Evolutionary conservation across 2,113 vertebrate species (phyloP), one percentile per base, ranked within the genome.

Genomic region (Willisornis vidua): DNA sequence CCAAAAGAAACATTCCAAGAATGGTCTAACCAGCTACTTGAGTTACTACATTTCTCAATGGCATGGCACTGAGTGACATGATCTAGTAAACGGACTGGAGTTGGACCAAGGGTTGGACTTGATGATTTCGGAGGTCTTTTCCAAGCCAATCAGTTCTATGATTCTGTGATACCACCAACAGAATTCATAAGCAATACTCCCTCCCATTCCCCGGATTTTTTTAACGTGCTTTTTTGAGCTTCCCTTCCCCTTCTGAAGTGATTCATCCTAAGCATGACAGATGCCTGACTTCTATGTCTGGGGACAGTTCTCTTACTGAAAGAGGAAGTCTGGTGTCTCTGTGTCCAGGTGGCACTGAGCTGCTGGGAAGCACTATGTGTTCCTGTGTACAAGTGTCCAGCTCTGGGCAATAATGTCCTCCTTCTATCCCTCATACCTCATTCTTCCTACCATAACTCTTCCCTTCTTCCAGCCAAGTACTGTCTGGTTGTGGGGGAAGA

Each of bases 381-480:
- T 41, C 28, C 62, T 2, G 5, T 45, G 41, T 43, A 37, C n/a
- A 24, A 33, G 46, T 73, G n/a, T 26, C 1, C 6, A 65, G 26
- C 26, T 66, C 65, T 85, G 54, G 20, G 63, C 83, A 62, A 2
- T 43, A 39, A 14, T 4, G 0, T 46, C 78, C 33, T 65, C 13
- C 28, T 72, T 13, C 58, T 2, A 0, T 39, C 67, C n/a, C 25
- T 67, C 0, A 0, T 58, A 23, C 24, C 13, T 86, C 59, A 35
- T 88, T 28, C 31, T n/a, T 84, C 48, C 61, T 67, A 16, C 35
- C 7, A 0, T 59, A 16, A 23, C 49, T n/a, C 46, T 52, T 31
- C 28, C 24, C 12, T 52, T 39, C 57, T 77, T 62, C 51, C 41
- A 65, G 14, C 1, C 1, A 61, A 65, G 37, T 16, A 33, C 68